A percentile compares a stretch with the other conserved stretches of the same genome.
phyloP scores from a whole-genome alignment of 2,888 invertebrate species.

The Tachina fera region DNA sequence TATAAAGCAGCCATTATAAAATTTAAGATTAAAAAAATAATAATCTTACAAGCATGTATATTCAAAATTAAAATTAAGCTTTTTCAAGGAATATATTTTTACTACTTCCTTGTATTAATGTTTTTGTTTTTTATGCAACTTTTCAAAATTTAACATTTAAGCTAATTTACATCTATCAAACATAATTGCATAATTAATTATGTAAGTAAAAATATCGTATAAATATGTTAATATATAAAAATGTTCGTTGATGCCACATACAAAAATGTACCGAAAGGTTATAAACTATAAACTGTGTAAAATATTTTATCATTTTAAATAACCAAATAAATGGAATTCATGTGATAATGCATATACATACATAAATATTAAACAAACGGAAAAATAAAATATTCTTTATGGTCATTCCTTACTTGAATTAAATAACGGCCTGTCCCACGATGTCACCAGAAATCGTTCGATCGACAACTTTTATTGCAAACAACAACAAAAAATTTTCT shows the following conservation, averaged over 20 bases:
- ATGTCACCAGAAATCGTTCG: no score
- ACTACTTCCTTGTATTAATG: no score
- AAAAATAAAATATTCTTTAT: no score
- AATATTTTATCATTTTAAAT: conserved; percentile 10
- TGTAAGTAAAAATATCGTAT: background rate
- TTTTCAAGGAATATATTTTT: background rate
- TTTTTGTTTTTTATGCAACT: conserved; percentile 20
- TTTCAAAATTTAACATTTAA: conserved; percentile 28
- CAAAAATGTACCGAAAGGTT: background rate
- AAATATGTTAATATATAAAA: background rate
- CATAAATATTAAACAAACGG: background rate
- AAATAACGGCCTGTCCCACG: no score
- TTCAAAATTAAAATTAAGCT: background rate
- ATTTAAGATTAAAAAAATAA: conserved; percentile 25
- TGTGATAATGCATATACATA: conserved; percentile 24
- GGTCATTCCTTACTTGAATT: no score
- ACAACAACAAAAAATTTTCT: no score
- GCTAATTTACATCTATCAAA: conserved; percentile 12
- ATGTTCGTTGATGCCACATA: conserved; percentile 12
- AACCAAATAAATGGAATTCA: conserved; percentile 29
- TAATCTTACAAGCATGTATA: no score
- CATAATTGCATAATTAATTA: conserved; percentile 19
- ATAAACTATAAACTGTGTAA: conserved; percentile 9
- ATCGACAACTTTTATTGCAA: no score
- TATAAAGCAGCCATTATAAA: conserved; percentile 68